Percentiles rank a stretch among this genome's conserved stretches.
Evolutionary conservation across 2,797 vertebrate genomes (phyloP).

Genomic region (Tapirus indicus): DNA sequence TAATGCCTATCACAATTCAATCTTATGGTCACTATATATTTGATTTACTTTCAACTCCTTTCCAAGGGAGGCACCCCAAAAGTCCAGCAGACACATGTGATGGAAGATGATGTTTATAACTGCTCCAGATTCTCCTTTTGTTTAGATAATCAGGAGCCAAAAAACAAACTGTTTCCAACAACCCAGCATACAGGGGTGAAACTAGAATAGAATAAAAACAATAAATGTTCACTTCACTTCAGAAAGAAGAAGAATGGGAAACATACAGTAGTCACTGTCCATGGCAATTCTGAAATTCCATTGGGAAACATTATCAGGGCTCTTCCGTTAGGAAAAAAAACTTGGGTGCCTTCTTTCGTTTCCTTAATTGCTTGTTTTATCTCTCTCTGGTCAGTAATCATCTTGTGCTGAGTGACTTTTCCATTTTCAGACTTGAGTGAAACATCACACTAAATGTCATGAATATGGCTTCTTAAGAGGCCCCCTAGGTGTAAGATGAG

Average conservation of each 20-base stretch:
- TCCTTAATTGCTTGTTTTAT: neutral
- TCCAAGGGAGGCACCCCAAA: neutral
- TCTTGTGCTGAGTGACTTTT: neutral
- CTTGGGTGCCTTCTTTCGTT: neutral
- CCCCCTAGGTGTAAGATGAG: neutral
- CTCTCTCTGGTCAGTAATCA: neutral
- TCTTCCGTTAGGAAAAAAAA: neutral
- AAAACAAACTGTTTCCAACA: neutral
- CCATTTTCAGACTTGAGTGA: neutral
- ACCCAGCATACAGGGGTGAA: neutral
- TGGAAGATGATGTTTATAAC: neutral
- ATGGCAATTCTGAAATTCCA: neutral
- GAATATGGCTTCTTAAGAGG: neutral
- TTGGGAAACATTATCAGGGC: neutral
- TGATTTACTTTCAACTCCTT: neutral
- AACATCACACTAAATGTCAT: neutral
- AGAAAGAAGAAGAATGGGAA: neutral
- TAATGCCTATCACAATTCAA: neutral
- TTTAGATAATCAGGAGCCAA: conserved; percentile 1
- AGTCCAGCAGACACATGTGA: neutral
- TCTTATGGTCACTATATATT: neutral
- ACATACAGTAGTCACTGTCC: neutral
- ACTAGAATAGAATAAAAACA: neutral
- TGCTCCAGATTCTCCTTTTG: neutral
- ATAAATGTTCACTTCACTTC: neutral